Conservation (phyloP, 2,797 vertebrate species). For the Spea hammondii region DNA sequence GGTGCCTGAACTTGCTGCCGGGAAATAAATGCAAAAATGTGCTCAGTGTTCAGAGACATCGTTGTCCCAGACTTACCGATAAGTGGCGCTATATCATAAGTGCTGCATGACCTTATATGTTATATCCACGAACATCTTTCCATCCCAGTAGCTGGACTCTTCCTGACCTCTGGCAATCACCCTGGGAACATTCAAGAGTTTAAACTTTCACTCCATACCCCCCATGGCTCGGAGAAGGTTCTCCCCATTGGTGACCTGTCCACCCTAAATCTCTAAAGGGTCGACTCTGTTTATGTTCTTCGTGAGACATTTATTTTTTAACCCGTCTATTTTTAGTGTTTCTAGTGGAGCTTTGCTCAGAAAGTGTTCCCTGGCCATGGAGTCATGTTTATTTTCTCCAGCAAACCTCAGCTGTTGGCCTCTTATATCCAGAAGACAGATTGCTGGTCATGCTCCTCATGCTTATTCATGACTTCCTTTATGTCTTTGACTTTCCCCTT, state of each 20-base stretch:
- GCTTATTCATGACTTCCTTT: constrained; percentile 41
- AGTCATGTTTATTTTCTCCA: constrained; percentile 21
- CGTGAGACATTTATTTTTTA: not conserved
- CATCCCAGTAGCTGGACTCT: not conserved
- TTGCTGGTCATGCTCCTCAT: constrained; percentile 27
- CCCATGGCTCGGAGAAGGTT: not conserved
- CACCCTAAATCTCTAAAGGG: not conserved
- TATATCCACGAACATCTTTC: not conserved
- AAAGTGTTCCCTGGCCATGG: constrained; percentile 7
- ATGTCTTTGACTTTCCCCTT: constrained; percentile 1
- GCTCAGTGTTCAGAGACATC: too few species aligned
- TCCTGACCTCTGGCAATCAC: constrained; percentile 7
- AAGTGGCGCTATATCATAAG: not conserved
- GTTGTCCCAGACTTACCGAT: not conserved
- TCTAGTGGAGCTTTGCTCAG: constrained; percentile 10
- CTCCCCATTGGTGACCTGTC: not conserved
- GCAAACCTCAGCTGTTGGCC: constrained; percentile 27
- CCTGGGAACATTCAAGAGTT: constrained; percentile 31
- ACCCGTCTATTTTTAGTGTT: constrained; percentile 21
- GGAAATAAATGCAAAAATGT: too few species aligned
- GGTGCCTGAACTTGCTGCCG: too few species aligned
- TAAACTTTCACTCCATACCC: not conserved
- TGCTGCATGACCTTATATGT: not conserved
- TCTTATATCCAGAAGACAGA: constrained; percentile 22
- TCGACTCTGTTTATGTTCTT: constrained; percentile 1